Conservation (phyloP, 2,888 invertebrate genomes). For the Sesamia inferens region DNA sequence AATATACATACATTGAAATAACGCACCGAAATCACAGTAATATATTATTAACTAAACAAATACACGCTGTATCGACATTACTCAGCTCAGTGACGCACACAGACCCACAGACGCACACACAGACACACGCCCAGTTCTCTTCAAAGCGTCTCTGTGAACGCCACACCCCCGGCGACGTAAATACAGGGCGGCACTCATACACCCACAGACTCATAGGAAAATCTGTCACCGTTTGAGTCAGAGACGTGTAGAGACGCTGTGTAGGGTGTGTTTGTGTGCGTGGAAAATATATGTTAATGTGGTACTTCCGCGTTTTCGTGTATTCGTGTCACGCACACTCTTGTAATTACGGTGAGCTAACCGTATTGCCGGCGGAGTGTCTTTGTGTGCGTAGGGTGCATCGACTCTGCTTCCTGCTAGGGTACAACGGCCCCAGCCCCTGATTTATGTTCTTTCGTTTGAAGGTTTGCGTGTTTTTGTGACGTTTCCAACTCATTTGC, state of each 20-base stretch:
- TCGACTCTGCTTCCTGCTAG: conserved; percentile 87
- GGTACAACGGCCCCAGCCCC: conserved; percentile 85
- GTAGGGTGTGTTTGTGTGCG: conserved; percentile 72
- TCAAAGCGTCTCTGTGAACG: conserved; percentile 69
- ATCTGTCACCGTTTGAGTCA: conserved; percentile 43
- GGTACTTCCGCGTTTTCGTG: conserved; percentile 84
- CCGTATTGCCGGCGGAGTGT: conserved; percentile 49
- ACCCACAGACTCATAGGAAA: conserved; percentile 69
- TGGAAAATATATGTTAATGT: conserved; percentile 86
- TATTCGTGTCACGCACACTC: conserved; percentile 84
- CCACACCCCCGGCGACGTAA: conserved; percentile 83
- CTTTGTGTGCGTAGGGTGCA: conserved; percentile 84
- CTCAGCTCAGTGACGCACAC: conserved; percentile 66
- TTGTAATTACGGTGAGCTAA: conserved; percentile 24
- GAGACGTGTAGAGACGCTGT: conserved; percentile 69
- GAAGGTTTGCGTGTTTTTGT: conserved; percentile 86
- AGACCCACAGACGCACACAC: conserved; percentile 63
- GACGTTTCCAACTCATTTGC: conserved; percentile 79
- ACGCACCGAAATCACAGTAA: conserved; percentile 34
- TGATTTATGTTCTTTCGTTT: conserved; percentile 84
- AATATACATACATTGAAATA: conserved; percentile 19
- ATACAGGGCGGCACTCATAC: conserved; percentile 85
- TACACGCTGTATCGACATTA: conserved; percentile 68
- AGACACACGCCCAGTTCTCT: conserved; percentile 70
- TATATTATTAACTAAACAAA: conserved; percentile 54